Percentiles rank a stretch among this genome's conserved stretches.
phyloP scores from a whole-genome alignment of 2,797 vertebrate species.

The Sparidentex hasta region DNA sequence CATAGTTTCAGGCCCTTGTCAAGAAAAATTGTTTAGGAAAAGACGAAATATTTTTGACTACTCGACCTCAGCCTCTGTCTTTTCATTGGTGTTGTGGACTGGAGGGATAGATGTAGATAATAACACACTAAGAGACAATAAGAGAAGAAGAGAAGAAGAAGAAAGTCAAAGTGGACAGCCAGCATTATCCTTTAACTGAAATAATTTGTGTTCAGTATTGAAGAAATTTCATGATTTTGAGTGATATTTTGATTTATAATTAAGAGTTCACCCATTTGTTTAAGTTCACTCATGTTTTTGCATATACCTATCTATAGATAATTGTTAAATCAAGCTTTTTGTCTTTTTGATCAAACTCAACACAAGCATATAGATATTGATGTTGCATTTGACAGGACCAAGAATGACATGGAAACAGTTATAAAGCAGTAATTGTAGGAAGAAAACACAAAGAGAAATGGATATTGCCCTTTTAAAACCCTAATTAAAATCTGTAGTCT shows the following conservation, averaged over 20 bases:
- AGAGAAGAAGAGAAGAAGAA: background rate
- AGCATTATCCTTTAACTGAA: conserved; percentile 29
- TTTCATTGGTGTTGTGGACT: background rate
- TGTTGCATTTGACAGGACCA: too few relatives aligned
- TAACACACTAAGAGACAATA: too few relatives aligned
- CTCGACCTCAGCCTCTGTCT: background rate
- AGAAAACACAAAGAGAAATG: too few relatives aligned
- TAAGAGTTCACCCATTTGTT: background rate
- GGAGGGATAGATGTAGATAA: too few relatives aligned
- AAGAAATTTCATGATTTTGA: conserved; percentile 7
- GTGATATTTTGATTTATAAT: background rate
- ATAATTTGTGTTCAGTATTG: conserved; percentile 3
- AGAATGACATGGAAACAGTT: too few relatives aligned
- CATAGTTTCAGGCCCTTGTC: too few relatives aligned
- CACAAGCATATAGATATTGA: too few relatives aligned
- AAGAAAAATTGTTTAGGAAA: too few relatives aligned
- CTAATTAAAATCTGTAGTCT: too few relatives aligned
- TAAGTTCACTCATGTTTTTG: background rate
- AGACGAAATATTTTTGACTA: too few relatives aligned
- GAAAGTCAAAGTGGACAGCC: background rate
- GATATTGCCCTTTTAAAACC: too few relatives aligned
- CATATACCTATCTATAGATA: background rate
- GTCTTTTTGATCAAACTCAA: background rate
- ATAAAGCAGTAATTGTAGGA: too few relatives aligned
- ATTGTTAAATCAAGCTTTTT: conserved; percentile 16